phyloP scores from a whole-genome alignment of 2,113 vertebrate genomes.

The Petroica traversi region DNA sequence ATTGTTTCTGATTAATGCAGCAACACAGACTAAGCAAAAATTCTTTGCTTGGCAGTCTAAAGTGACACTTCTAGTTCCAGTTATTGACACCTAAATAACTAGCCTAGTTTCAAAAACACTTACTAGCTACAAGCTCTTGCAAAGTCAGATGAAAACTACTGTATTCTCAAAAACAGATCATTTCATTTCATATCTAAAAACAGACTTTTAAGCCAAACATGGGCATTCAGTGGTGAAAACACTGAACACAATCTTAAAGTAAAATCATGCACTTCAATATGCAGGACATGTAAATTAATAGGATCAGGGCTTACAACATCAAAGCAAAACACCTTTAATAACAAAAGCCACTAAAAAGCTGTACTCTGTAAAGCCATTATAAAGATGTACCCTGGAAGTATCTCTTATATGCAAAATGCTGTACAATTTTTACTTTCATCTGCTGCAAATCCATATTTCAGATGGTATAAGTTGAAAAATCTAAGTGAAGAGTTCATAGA shows the following conservation, averaged over 20 bases:
- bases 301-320: not conserved
- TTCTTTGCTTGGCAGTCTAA: not conserved
- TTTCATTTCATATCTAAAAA: not conserved
- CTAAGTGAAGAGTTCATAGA: not conserved
- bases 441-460: not conserved
- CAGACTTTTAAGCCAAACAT: not conserved
- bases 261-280: not conserved
- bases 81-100: not conserved
- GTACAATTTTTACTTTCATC: not conserved
- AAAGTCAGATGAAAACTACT: not conserved
- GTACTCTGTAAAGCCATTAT: not conserved
- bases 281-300: fast-evolving
- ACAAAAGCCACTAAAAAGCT: not conserved
- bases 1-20: not conserved
- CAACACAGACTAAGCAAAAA: not conserved
- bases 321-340: not conserved
- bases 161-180: not conserved
- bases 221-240: not conserved
- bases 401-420: not conserved
- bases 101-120: not conserved
- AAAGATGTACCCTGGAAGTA: not conserved
- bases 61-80: not conserved
- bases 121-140: not conserved
- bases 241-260: not conserved
- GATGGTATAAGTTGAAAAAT: not conserved